phyloP scores from a whole-genome alignment of 2,797 vertebrate genomes.

The Anas flavirostris region DNA sequence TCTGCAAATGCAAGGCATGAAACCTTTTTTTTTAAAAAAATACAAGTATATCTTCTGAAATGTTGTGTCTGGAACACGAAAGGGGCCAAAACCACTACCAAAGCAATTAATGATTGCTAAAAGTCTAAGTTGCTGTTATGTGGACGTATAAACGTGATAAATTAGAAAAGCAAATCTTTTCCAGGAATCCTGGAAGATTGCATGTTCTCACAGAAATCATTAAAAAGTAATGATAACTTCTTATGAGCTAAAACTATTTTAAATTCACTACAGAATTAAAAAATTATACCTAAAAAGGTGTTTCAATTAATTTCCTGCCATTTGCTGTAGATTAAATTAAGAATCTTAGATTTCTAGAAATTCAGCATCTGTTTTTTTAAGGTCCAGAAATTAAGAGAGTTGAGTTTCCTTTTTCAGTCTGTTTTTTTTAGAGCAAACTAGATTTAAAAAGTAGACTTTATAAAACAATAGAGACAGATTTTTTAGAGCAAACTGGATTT shows the following conservation, averaged over 20 bases:
- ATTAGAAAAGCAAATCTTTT: background rate
- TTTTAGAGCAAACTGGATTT: background rate
- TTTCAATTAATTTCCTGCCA: background rate
- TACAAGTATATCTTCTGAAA: background rate
- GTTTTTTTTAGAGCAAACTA: background rate
- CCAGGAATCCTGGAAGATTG: background rate
- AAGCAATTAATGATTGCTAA: background rate
- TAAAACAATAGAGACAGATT: background rate
- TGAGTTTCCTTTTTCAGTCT: background rate
- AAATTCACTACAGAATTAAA: background rate
- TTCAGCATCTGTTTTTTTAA: background rate
- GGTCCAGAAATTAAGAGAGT: background rate
- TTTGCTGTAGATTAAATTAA: background rate
- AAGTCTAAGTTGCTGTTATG: background rate
- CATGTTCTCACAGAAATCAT: background rate
- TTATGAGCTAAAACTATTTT: background rate
- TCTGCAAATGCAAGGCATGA: background rate
- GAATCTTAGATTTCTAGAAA: background rate
- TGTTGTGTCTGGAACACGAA: background rate
- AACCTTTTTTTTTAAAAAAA: background rate
- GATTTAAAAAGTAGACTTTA: background rate
- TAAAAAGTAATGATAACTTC: background rate
- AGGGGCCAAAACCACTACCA: background rate
- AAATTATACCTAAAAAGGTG: background rate
- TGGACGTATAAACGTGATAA: background rate